Conservation (phyloP, 2,888 invertebrate species). For the Rhagium mordax region DNA sequence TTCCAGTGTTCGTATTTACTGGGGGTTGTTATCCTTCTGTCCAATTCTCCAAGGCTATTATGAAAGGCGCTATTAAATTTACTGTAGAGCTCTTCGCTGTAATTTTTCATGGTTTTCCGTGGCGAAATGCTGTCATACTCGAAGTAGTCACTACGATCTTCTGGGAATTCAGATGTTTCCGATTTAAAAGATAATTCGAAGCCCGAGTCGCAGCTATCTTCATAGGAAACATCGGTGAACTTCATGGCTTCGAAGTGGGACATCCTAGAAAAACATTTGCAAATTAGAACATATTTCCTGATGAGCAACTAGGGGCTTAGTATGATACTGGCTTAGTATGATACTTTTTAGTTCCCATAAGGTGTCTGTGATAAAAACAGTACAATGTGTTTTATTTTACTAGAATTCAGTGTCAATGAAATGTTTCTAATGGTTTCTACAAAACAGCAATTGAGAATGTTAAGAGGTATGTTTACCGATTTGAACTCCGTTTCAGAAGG, state of each 20-base stretch:
- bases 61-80: constrained; percentile 68
- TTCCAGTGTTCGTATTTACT: constrained; percentile 27
- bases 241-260: constrained; percentile 54
- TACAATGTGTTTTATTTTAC: no score
- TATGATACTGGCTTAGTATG: no score
- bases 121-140: constrained; percentile 64
- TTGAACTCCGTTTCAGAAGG: no score
- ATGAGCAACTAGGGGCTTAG: no score
- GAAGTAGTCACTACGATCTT: constrained; percentile 64
- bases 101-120: constrained; percentile 40
- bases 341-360: no score
- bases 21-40: constrained; percentile 53
- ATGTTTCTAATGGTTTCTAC: no score
- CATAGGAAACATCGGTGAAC: constrained; percentile 63
- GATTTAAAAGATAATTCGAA: constrained; percentile 82
- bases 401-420: no score
- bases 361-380: no score
- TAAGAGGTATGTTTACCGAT: no score
- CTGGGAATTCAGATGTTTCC: constrained; percentile 64
- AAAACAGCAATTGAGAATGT: no score
- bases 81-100: constrained; percentile 64
- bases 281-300: background rate
- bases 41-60: constrained; percentile 58
- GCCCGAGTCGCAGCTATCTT: constrained; percentile 84
- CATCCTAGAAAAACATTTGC: constrained; percentile 50